Evolutionary conservation across 2,888 invertebrate species (phyloP), one percentile per base, ranked within the genome.

Genomic region (Philhelius pedissequus): DNA sequence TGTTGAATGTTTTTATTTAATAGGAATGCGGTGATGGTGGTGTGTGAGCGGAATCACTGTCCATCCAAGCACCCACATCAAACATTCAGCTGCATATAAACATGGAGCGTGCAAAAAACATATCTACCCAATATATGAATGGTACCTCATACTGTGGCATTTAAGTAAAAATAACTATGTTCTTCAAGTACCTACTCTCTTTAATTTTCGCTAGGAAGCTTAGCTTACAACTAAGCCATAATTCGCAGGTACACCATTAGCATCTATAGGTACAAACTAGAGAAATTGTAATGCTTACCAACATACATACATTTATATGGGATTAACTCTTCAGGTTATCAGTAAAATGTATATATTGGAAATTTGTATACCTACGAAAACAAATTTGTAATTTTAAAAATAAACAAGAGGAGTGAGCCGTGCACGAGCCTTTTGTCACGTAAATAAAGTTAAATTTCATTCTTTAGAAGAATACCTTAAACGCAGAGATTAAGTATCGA

Each of bases 101-200:
- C 78, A 74, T 64, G 60, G 68, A 60, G 50, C 32, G n/a, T 40
- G 71, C 52, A 43, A 66, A 78, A 84, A 71, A n/a, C n/a, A n/a
- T n/a, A n/a, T 60, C 79, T 66, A 64, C 40, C 74, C 79, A 84
- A 84, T 78, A 58, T 73, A 64, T 73, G 48, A 48, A 48, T 48
- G 48, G 18, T 22, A 38, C 62, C 62, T 68, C 68, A 58, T 58
- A 75, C 56, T 45, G 30, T 43, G 38, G n/a, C 84, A 84, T 75
- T 80, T 70, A 60, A 84, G 60, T 52, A 71, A 66, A 68, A 60
- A 20, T 22, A 20, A 1, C 9, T 22, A 58, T 11, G 32, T 71
- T 45, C 70, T 56, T 77, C 52, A 74, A 64, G 68, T 73, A 77
- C 22, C 58, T 74, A 79, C 35, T 82, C 62, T 71, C 32, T 78